These are phyloP conservation scores for Buphagus erythrorhynchus DNA, from an alignment of 2,797 vertebrate genomes.

Conservation along the genomic window DNA sequence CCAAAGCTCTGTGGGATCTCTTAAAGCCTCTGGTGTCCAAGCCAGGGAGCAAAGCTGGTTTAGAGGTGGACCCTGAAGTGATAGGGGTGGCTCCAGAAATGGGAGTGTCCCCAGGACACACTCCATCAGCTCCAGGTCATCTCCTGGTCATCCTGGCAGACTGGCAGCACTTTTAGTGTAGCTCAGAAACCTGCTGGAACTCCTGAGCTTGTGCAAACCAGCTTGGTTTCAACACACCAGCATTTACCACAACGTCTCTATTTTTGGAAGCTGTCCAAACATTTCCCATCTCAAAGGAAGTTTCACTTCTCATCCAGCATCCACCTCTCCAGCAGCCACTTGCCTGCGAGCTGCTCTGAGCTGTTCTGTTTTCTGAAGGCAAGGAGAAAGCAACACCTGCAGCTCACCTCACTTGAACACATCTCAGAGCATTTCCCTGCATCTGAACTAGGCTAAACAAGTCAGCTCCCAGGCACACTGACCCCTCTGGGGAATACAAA, in stretches of 20 bases:
- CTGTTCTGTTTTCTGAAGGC: background rate
- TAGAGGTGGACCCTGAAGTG: background rate
- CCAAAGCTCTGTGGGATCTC: background rate
- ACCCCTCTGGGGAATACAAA: background rate
- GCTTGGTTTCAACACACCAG: background rate
- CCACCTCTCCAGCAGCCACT: background rate
- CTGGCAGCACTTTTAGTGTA: background rate
- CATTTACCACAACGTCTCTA: background rate
- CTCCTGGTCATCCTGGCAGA: background rate
- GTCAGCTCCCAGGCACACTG: background rate
- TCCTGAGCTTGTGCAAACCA: background rate
- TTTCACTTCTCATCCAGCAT: background rate
- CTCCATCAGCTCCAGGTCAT: background rate
- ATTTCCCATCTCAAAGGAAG: background rate
- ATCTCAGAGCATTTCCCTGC: fast-evolving
- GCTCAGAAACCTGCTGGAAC: background rate
- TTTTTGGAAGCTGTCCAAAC: background rate
- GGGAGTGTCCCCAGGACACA: background rate
- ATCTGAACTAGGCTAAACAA: slow-evolving; percentile 24
- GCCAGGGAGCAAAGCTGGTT: fast-evolving
- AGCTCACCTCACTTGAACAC: background rate
- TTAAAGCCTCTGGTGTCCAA: background rate
- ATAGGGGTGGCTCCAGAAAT: background rate
- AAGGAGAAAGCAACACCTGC: background rate
- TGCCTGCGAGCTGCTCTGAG: background rate